phyloP scores from a whole-genome alignment of 2,113 vertebrate genomes.

The Oncorhynchus keta region DNA sequence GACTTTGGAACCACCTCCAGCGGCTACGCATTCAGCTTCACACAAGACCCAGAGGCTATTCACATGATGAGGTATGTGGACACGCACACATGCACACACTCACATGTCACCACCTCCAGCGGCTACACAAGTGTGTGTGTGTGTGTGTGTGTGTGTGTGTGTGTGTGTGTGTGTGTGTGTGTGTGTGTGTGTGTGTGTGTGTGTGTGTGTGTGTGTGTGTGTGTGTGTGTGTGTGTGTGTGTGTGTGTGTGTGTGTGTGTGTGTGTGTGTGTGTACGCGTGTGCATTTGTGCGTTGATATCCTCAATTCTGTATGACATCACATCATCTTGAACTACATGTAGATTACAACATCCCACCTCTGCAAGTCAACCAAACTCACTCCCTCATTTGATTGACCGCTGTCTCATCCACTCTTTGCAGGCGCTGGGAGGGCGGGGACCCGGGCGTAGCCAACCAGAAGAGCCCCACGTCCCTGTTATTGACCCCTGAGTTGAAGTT shows the following conservation, averaged over 20 bases:
- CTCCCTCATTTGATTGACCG: neutral
- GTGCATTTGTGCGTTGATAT: neutral
- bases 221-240: neutral
- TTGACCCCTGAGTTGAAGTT: slow-evolving; percentile 88
- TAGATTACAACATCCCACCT: too few species aligned
- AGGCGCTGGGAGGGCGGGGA: slow-evolving; percentile 98
- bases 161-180: neutral
- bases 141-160: neutral
- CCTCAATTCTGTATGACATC: too few species aligned
- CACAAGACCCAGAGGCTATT: slow-evolving; percentile 88
- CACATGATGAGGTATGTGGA: slow-evolving; percentile 89
- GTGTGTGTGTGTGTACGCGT: neutral
- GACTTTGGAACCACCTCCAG: slow-evolving; percentile 96
- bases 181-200: neutral
- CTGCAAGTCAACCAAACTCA: neutral
- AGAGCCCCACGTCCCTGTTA: slow-evolving; percentile 93
- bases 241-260: neutral
- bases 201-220: neutral
- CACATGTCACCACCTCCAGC: too few species aligned
- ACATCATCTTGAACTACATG: too few species aligned
- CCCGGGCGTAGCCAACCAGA: slow-evolving; percentile 95
- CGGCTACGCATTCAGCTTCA: slow-evolving; percentile 94
- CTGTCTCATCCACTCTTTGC: slow-evolving; percentile 22
- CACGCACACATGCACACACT: too few species aligned
- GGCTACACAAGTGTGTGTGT: neutral